phyloP scores from a whole-genome alignment of 2,797 vertebrate species.

The Urocyon cinereoargenteus region DNA sequence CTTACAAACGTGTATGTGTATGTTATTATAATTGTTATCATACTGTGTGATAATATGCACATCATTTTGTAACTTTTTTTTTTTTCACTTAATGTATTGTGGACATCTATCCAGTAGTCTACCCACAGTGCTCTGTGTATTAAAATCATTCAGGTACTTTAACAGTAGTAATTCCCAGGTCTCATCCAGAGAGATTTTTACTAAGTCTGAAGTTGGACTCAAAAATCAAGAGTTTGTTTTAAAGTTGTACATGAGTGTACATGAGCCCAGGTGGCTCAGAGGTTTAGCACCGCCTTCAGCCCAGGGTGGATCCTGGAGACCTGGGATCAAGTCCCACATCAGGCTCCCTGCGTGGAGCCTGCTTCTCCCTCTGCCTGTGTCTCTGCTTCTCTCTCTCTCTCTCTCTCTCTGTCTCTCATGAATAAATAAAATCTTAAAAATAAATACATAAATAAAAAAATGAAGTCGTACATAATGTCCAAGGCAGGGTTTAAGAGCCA shows the following conservation, averaged over 20 bases:
- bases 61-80: not conserved
- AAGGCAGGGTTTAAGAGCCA: not conserved
- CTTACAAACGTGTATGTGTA: not conserved
- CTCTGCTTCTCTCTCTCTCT: no score
- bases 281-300: no score
- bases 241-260: no score
- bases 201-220: not conserved
- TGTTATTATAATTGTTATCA: not conserved
- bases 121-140: not conserved
- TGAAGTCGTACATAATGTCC: not conserved
- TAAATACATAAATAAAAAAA: no score
- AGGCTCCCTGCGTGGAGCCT: no score
- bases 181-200: not conserved
- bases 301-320: no score
- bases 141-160: not conserved
- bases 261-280: no score
- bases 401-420: no score
- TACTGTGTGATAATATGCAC: not conserved
- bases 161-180: not conserved
- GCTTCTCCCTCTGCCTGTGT: no score
- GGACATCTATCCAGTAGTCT: not conserved
- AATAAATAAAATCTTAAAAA: no score
- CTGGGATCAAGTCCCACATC: no score
- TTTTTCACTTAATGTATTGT: not conserved
- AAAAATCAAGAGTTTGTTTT: conserved; percentile 12